These are phyloP conservation scores for Megamerina dolium DNA, from an alignment of 2,888 invertebrate genomes.

Conservation along the genomic window DNA sequence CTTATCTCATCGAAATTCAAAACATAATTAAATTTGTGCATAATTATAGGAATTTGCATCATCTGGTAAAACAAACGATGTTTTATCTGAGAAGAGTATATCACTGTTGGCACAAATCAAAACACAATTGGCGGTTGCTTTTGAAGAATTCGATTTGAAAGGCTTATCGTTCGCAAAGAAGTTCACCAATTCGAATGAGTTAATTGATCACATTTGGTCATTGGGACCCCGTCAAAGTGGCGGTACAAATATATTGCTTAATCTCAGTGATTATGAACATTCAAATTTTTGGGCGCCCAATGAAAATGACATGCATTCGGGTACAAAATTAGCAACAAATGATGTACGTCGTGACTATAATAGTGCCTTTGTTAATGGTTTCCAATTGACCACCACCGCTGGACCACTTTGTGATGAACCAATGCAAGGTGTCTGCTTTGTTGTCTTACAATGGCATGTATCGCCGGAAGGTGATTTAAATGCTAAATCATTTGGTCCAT, in stretches of 20 bases:
- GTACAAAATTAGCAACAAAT: background rate
- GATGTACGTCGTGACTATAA: conserved; percentile 62
- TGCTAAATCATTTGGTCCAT: conserved; percentile 47
- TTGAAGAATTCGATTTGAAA: conserved; percentile 54
- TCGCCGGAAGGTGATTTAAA: conserved; percentile 47
- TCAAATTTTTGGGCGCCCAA: conserved; percentile 53
- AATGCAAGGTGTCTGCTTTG: conserved; percentile 89
- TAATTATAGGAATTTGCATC: background rate
- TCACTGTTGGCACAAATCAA: conserved; percentile 38
- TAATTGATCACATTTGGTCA: conserved; percentile 74
- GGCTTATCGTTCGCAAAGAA: conserved; percentile 50
- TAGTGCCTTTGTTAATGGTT: conserved; percentile 77
- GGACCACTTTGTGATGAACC: conserved; percentile 98
- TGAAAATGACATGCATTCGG: conserved; percentile 25
- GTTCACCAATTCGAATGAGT: conserved; percentile 53
- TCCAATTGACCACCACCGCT: conserved; percentile 77
- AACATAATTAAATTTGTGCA: background rate
- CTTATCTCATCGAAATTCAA: background rate
- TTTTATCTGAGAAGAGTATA: conserved; percentile 37
- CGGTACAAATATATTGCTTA: conserved; percentile 85
- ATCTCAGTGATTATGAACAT: conserved; percentile 64
- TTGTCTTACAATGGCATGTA: conserved; percentile 77
- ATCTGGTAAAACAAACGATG: background rate
- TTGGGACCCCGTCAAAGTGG: conserved; percentile 86
- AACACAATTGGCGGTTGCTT: conserved; percentile 56